These are phyloP conservation scores for Odocoileus hemionus DNA, from an alignment of 2,113 vertebrate species.

Conservation along the genomic window DNA sequence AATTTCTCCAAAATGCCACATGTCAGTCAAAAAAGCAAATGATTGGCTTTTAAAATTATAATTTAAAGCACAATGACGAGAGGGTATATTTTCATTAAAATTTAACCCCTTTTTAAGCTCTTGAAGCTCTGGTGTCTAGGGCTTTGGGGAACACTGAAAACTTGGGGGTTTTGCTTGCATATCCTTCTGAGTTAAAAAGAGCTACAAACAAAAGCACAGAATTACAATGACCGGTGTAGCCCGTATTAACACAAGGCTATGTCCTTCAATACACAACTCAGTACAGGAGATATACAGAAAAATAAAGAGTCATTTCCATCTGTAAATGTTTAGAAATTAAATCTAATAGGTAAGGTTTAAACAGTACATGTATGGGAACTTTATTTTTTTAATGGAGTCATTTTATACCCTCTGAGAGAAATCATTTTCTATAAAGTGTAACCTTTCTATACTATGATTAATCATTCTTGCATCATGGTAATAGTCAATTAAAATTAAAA, in stretches of 20 bases:
- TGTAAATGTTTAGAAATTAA: conserved; percentile 38
- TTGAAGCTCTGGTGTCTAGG: conserved; percentile 7
- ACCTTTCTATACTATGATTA: background rate
- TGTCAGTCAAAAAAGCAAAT: conserved; percentile 84
- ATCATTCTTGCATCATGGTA: background rate
- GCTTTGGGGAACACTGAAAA: conserved; percentile 18
- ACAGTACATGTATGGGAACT: background rate
- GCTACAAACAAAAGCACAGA: conserved; percentile 7
- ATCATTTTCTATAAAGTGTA: background rate
- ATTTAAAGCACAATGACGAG: conserved; percentile 68
- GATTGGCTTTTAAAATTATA: conserved; percentile 81
- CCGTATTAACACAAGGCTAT: background rate
- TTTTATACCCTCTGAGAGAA: background rate
- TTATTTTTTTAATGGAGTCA: conserved; percentile 28
- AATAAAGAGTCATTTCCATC: background rate
- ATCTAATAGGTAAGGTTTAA: conserved; percentile 26
- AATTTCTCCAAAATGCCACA: conserved; percentile 81
- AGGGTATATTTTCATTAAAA: conserved; percentile 69
- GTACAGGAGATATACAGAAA: background rate
- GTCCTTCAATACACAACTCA: background rate
- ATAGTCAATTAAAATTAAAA: conserved; percentile 22
- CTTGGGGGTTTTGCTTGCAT: background rate
- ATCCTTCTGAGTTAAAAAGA: background rate
- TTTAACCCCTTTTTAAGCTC: conserved; percentile 63
- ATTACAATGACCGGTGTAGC: background rate